Percentiles rank a stretch among this genome's conserved stretches.
Evolutionary conservation across 2,113 vertebrate genomes (phyloP).

Genomic region (Cepphus grylle): DNA sequence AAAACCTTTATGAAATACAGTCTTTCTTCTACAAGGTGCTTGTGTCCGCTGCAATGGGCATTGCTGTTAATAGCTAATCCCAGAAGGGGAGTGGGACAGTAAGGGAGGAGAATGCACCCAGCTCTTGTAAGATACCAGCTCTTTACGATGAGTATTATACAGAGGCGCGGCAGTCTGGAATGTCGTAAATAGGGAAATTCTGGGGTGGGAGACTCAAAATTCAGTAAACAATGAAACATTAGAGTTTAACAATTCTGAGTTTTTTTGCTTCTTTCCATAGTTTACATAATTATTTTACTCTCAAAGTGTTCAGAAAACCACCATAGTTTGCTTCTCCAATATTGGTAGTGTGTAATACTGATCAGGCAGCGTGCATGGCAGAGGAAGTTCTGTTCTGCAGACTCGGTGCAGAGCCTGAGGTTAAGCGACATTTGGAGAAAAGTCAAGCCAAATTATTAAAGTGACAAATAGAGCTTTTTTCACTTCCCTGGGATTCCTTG

Average conservation of each 20-base stretch:
- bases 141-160: conserved; percentile 43
- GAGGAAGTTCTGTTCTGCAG: conserved; percentile 37
- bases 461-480: conserved; percentile 19
- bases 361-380: conserved; percentile 18
- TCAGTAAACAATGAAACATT: conserved; percentile 41
- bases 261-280: conserved; percentile 27
- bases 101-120: conserved; percentile 44
- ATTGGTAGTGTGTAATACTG: conserved; percentile 34
- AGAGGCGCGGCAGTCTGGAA: conserved; percentile 56
- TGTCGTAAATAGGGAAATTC: conserved; percentile 20
- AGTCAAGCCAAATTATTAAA: conserved; percentile 44
- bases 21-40: conserved; percentile 63
- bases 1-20: conserved; percentile 51
- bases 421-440: conserved; percentile 45
- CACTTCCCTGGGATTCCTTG: background rate
- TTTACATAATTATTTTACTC: conserved; percentile 41
- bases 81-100: background rate
- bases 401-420: conserved; percentile 18
- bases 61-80: conserved; percentile 51
- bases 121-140: conserved; percentile 62
- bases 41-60: conserved; percentile 26
- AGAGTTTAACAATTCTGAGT: conserved; percentile 17
- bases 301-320: conserved; percentile 16
- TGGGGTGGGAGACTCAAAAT: conserved; percentile 23
- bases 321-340: background rate